A percentile compares a stretch with the other conserved stretches of the same genome.
Evolutionary conservation across 1,140 invertebrate species (phyloP).

Genomic region (Papilio machaon): DNA sequence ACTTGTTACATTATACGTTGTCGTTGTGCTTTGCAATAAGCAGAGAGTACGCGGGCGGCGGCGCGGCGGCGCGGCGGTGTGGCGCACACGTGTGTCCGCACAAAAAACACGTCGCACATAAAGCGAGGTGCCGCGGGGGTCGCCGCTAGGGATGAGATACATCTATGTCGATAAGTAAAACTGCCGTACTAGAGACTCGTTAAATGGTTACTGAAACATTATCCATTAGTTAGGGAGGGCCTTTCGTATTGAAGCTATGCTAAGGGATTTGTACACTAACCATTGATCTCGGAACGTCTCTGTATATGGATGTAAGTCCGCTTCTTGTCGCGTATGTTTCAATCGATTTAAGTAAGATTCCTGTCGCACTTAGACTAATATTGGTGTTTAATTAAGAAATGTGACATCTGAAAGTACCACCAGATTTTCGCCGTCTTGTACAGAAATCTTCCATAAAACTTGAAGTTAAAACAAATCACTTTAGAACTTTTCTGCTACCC

Average conservation of each 20-base stretch:
- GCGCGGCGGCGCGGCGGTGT: constrained; percentile 56
- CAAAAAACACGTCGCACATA: constrained; percentile 78
- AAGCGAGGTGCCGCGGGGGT: constrained; percentile 75
- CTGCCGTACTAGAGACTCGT: too few species aligned
- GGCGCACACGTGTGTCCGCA: constrained; percentile 73
- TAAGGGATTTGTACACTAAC: too few species aligned
- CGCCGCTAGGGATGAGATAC: constrained; percentile 50
- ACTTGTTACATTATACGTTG: neutral
- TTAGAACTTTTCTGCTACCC: neutral
- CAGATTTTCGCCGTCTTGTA: neutral
- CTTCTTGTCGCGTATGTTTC: too few species aligned
- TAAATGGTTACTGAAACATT: too few species aligned
- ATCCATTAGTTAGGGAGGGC: too few species aligned
- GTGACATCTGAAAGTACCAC: too few species aligned
- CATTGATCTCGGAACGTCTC: too few species aligned
- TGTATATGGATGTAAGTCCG: too few species aligned
- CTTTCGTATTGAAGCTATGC: too few species aligned
- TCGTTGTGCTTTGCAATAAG: constrained; percentile 48
- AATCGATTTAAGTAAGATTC: too few species aligned
- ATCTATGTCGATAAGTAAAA: constrained; percentile 31
- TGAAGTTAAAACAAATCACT: neutral
- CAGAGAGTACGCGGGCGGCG: constrained; percentile 41
- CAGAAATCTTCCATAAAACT: neutral
- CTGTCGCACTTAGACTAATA: too few species aligned
- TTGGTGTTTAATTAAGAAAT: too few species aligned